Base-by-base conservation (phyloP, 2,113 vertebrate genomes). In the Dipodomys spectabilis region DNA sequence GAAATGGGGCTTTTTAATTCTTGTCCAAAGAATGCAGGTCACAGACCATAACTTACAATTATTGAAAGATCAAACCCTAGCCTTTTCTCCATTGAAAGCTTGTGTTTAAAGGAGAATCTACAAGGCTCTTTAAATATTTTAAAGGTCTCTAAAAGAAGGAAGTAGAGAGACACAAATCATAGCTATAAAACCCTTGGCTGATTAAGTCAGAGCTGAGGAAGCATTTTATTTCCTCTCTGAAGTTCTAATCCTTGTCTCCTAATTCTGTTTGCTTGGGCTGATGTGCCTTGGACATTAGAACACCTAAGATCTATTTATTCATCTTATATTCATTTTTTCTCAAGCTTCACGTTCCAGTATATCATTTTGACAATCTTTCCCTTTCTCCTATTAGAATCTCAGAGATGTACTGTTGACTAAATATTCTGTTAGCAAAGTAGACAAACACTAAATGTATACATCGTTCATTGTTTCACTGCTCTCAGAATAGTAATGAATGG, bases 101-200 rank as follows among this genome's bases (percentile, higher is more conserved):
- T 94, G 57, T 92, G 45, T 77, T 86, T 91, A 82, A 81, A 94
- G 72, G 72, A 94, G 64, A 91, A 91, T 73, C 39, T 57, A n/a
- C 8, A 81, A 81, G 57, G 53, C 28, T 5, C 35, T 94, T 95
- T 97, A 93, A 96, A 94, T 96, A 96, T 94, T 96, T 96, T 95
- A 94, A 75, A 71, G 25, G 5, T 95, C 60, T 89, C 74, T 89
- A 79, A 93, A 80, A 87, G 83, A 87, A 85, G 28, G 53, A 95
- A 91, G 39, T 64, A 6, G 45, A 84, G 32, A 95, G 87, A 95
- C 49, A 96, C 84, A 95, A 91, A 95, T 96, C 90, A 75, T 60
- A 92, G 60, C 39, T 68, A 77, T 87, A 95, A 90, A 91, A 82
- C 73, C 57, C 44, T 79, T 45, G 57, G 30, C 49, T 87, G 93